Base-by-base conservation (phyloP, 2,113 vertebrate species). In the Octodon degus region DNA sequence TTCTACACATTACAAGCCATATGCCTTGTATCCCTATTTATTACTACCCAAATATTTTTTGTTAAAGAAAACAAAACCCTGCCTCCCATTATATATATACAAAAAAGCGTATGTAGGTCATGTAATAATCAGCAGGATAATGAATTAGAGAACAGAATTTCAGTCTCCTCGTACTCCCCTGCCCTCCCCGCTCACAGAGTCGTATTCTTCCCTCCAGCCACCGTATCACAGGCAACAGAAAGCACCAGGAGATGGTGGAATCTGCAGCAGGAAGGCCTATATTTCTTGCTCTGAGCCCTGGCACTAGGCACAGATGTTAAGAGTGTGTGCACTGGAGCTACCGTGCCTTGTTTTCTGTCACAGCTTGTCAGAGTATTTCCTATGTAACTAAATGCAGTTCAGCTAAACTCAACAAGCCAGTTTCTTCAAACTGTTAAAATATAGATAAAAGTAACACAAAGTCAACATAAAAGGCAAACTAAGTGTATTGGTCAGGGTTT, bases 371-470 rank as follows among this genome's bases (percentile, higher is more conserved):
- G 81, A 74, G 67, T 92, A 37, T 89, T 24, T 70, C 60, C 81
- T 91, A 7, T 70, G 50, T 89, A 86, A 91, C n/a, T 63, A 85
- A 47, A 89, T 50, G 50, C 53, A 93, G 80, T 87, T 87, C 62
- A 93, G 55, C 87, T 95, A 90, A 65, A 34, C 7, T 90, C 34
- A 90, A n/a, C 47, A 72, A 22, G 85, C n/a, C 55, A 90, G 12
- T 47, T 84, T 96, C 43, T 79, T 94, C 37, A 92, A 77, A 12
- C 43, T 96, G 76, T 90, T 86, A 88, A 86, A 93, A 84, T 19
- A 86, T 5, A 3, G 50, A 96, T 91, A 65, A 90, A 97, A 96
- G 43, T 63, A 92, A 30, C 37, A 27, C 60, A 89, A 81, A 88
- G 43, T 24, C 55, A 85, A 86, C 32, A 34, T 65, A 76, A 91